Percentiles rank a stretch among this genome's conserved stretches.
phyloP scores from a whole-genome alignment of 2,888 invertebrate species.

The Phortica magna region DNA sequence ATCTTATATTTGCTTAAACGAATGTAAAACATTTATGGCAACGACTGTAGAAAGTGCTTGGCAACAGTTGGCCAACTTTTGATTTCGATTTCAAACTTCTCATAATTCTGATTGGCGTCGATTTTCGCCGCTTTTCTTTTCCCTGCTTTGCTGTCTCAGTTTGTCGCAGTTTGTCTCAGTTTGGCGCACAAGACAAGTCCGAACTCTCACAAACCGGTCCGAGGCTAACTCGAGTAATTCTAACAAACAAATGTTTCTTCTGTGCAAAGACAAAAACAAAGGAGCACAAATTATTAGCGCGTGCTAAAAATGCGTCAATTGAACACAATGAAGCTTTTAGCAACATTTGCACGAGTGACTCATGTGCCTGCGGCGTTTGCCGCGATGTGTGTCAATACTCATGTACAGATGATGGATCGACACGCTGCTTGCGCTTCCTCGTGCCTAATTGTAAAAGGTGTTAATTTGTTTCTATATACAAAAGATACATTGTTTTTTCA shows the following conservation, averaged over 20 bases:
- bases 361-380: constrained; percentile 49
- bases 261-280: constrained; percentile 19
- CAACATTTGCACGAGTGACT: neutral
- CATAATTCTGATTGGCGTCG: no score
- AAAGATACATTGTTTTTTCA: neutral
- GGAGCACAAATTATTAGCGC: constrained; percentile 48
- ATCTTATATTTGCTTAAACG: no score
- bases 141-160: no score
- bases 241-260: neutral
- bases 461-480: neutral
- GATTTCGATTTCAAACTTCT: no score
- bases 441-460: constrained; percentile 23
- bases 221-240: neutral
- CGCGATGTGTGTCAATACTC: constrained; percentile 53
- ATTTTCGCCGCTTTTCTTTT: no score
- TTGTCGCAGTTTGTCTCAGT: no score
- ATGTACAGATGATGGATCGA: neutral
- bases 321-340: constrained; percentile 8
- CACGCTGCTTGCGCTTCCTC: neutral
- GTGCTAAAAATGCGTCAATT: constrained; percentile 65
- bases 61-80: no score
- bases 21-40: no score
- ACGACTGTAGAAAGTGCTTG: no score
- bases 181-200: no score
- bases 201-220: neutral